Conservation (phyloP, 2,113 vertebrate species). For the Tetraodon nigroviridis region DNA sequence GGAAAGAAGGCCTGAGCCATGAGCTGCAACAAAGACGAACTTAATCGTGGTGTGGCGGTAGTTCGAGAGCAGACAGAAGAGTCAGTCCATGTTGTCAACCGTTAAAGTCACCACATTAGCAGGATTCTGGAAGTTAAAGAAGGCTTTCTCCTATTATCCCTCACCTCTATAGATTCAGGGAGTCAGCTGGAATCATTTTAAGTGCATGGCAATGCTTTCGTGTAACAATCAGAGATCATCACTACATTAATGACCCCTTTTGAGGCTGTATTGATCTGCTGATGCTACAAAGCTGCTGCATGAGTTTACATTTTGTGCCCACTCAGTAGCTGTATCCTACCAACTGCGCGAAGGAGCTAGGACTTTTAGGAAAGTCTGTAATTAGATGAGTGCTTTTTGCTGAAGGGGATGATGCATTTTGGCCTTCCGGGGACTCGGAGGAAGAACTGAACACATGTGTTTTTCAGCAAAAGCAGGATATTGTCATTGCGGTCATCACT, state of each 20-base stretch:
- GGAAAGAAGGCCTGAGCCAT: too few species aligned
- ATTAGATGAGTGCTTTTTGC: conserved; percentile 27
- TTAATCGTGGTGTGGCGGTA: too few species aligned
- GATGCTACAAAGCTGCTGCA: conserved; percentile 12
- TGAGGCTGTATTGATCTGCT: conserved; percentile 45
- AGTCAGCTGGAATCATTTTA: conserved; percentile 46
- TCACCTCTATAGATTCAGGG: conserved; percentile 51
- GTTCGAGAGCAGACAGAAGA: too few species aligned
- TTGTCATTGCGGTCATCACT: conserved; percentile 3
- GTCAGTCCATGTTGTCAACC: too few species aligned
- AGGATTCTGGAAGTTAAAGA: too few species aligned
- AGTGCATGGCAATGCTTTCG: conserved; percentile 21
- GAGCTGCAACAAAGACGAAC: too few species aligned
- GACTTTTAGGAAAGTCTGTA: conserved; percentile 8
- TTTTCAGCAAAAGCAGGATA: conserved; percentile 15
- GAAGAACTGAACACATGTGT: conserved; percentile 2
- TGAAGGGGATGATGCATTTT: conserved; percentile 12
- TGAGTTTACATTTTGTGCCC: conserved; percentile 23
- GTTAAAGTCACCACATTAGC: too few species aligned
- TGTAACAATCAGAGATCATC: conserved; percentile 27
- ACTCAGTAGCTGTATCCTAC: conserved; percentile 7
- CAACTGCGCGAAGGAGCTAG: conserved; percentile 8
- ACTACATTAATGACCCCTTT: conserved; percentile 11
- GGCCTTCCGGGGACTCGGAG: conserved; percentile 4
- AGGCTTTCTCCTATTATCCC: too few species aligned